Base-by-base conservation (phyloP, 2,113 vertebrate species). In the Symphodus melops region DNA sequence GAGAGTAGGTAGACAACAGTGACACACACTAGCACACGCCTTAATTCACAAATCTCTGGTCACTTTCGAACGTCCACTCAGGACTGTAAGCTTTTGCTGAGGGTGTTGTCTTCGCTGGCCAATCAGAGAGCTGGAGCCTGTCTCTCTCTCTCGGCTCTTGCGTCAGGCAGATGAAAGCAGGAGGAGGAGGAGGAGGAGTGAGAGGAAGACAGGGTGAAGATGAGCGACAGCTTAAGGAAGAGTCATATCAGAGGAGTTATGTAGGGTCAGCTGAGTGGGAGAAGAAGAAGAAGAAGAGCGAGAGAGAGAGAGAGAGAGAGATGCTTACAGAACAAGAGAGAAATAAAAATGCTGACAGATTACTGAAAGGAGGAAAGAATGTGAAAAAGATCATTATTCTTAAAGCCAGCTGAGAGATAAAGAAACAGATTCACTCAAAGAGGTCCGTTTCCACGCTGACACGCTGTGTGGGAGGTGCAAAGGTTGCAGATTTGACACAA, bases 51-150 rank as follows among this genome's bases (percentile, higher is more conserved):
- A 28, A 55, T 79, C 25, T 23, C 41, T 9, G 54, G 63, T 60
- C 55, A 58, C 3, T 66, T 48, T 48, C 1, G 41, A 61, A 67
- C 75, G 63, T 70, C 53, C 57, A 75, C 61, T 73, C 13, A 48
- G 57, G 49, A 72, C 61, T 42, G 36, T 36, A 33, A 70, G 36
- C 49, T 65, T 44, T 11, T 16, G 81, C 69, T 57, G 84, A 79
- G 88, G 86, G 84, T 33, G 87, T 85, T 69, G 82, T 73, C 86
- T 64, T 52, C 41, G 28, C 42, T 23, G 14, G 53, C 91, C 89
- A 92, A 90, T 91, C 81, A 81, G 52, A 60, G 72, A 41, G 11
- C 57, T 48, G 12, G 20, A 67, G 48, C 46, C 58, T 12, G 58
- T 53, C 48, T 81, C 52, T 23, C 63, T 23, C 63, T 54, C 54